Conservation (phyloP, 2,797 vertebrate genomes). For the Serranus cabrilla region DNA sequence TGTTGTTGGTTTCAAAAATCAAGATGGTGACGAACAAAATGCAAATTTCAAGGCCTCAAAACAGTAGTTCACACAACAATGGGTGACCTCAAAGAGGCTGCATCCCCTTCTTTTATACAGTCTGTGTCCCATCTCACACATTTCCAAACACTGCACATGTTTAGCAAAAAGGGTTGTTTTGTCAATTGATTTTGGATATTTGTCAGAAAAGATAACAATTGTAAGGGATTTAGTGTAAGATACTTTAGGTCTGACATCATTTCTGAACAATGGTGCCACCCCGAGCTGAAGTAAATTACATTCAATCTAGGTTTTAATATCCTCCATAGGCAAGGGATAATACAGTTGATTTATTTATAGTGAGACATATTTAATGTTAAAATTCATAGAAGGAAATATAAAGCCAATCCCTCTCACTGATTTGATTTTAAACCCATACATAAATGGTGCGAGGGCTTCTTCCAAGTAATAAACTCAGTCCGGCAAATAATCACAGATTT, state of each 20-base stretch:
- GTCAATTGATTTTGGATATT: neutral
- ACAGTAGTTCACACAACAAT: too few species aligned
- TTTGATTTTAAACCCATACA: conserved; percentile 41
- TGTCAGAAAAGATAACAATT: neutral
- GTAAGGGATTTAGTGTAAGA: neutral
- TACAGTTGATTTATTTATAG: conserved; percentile 2
- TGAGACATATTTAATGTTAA: conserved; percentile 14
- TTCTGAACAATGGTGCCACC: neutral
- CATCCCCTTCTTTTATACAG: too few species aligned
- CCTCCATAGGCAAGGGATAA: neutral
- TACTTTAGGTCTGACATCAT: neutral
- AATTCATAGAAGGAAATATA: conserved; percentile 24
- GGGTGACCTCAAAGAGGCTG: too few species aligned
- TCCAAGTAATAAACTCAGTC: conserved; percentile 38
- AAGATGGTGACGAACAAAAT: too few species aligned
- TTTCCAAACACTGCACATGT: neutral
- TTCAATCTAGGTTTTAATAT: conserved; percentile 7
- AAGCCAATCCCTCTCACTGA: conserved; percentile 12
- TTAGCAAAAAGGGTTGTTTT: neutral
- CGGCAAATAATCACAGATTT: conserved; percentile 37
- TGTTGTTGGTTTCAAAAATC: too few species aligned
- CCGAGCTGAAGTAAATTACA: neutral
- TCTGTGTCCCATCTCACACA: neutral
- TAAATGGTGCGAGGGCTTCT: conserved; percentile 12
- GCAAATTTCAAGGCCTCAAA: too few species aligned